Percentiles rank a stretch among this genome's conserved stretches.
Evolutionary conservation across 2,113 vertebrate genomes (phyloP).

Genomic region (Syngnathoides biaculeatus): DNA sequence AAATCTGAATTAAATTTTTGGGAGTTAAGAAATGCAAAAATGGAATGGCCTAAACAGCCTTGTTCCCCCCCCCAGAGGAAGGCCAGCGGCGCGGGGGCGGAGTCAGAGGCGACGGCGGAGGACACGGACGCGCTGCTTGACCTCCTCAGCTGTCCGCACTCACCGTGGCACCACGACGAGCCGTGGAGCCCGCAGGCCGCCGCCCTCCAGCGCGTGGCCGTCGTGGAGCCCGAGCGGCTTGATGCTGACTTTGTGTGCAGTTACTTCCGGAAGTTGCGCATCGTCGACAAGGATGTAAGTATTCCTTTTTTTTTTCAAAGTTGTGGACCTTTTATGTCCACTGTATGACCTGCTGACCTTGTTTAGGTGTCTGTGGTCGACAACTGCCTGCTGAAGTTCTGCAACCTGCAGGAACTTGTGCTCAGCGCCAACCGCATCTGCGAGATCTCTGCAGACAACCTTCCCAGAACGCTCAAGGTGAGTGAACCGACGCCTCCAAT

Average conservation of each 20-base stretch:
- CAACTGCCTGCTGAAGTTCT: conserved; percentile 72
- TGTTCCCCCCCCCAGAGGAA: conserved; percentile 54
- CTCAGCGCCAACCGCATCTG: conserved; percentile 80
- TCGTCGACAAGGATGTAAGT: conserved; percentile 78
- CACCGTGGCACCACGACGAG: conserved; percentile 71
- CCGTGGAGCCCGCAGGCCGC: conserved; percentile 68
- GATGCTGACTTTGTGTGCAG: conserved; percentile 44
- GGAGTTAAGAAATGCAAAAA: too few species aligned
- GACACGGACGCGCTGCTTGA: conserved; percentile 59
- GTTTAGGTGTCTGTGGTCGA: conserved; percentile 78
- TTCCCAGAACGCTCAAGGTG: conserved; percentile 79
- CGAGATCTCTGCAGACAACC: conserved; percentile 60
- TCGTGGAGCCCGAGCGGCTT: conserved; percentile 54
- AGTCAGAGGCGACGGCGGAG: conserved; percentile 45
- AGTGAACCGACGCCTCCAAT: conserved; percentile 9
- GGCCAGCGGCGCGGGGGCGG: accelerated
- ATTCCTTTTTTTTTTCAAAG: not conserved
- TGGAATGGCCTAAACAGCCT: too few species aligned
- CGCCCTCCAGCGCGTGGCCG: conserved; percentile 67
- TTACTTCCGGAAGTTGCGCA: conserved; percentile 67
- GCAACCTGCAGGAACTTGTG: conserved; percentile 78
- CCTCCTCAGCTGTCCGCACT: conserved; percentile 67
- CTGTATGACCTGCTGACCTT: not conserved
- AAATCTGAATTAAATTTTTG: too few species aligned
- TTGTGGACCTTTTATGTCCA: not conserved